Evolutionary conservation across 2,888 invertebrate species (phyloP), one percentile per base, ranked within the genome.

Genomic region (Cephus sareptanus): DNA sequence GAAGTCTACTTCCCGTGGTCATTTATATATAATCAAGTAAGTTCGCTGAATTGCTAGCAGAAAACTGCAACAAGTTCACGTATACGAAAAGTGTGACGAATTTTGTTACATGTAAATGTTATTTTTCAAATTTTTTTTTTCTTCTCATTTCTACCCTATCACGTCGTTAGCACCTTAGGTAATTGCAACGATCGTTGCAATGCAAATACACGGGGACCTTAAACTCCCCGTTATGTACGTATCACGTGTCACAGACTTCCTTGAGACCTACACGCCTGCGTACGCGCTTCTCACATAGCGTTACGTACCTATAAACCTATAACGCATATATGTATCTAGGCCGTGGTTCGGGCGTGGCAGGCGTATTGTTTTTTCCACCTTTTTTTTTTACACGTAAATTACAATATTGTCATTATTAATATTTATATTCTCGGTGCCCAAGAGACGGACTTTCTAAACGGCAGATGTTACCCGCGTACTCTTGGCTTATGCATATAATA

Each of bases 321-420:
- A 71, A 31, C 37, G 23, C 30, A 23, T 73, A 30, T 73, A 78
- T 78, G 78, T 78, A 78, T 76, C 73, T 78, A 69, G 79, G 76
- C 74, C 74, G 74, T 34, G 40, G 76, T 85, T 83, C 85, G 87
- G 87, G 87, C 87, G 87, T 87, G 87, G 85, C 86, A 15, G 77
- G 80, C 84, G 85, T 83, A 87, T 87, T 87, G 87, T 87, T 85
- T 84, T 84, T 56, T 56, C 56, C 56, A 56, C 23, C 15, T 56
- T 56, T 56, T 56, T 40, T 40, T 56, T 23, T 56, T 23, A 15
- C 23, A 56, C 79, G 82, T 31, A 86, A 85, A 86, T 87, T 86
- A 87, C 84, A 84, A 87, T 87, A 87, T 87, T 83, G 85, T 84
- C 82, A 85, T 86, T 87, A 87, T 87, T 87, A 87, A 87, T 87